Percentiles rank a stretch among this genome's conserved stretches.
These are phyloP conservation scores for Itoplectis maculator DNA, from an alignment of 2,888 invertebrate genomes.

Conservation along the genomic window DNA sequence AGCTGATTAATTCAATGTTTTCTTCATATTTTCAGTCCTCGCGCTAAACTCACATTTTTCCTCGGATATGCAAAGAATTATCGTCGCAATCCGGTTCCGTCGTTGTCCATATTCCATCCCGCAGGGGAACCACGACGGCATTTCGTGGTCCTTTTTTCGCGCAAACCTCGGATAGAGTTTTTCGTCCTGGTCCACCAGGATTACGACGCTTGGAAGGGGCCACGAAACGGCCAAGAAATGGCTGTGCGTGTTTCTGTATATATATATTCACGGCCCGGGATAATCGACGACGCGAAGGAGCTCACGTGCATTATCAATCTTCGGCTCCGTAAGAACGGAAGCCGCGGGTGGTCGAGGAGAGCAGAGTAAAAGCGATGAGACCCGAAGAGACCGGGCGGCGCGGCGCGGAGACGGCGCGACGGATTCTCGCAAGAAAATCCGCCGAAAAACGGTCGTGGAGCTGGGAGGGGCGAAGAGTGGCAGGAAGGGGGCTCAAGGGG, in stretches of 20 bases:
- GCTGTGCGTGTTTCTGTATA: neutral
- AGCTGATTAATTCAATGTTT: too few species aligned
- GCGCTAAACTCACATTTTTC: neutral
- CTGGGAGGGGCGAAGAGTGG: neutral
- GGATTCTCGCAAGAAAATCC: constrained; percentile 60
- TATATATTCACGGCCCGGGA: constrained; percentile 36
- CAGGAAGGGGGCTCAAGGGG: too few species aligned
- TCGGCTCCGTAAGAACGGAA: constrained; percentile 61
- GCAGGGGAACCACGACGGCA: constrained; percentile 19
- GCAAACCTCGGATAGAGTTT: constrained; percentile 26
- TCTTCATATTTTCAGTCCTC: too few species aligned
- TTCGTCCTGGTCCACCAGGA: constrained; percentile 16
- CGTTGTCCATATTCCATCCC: constrained; percentile 1
- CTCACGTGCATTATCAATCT: constrained; percentile 63
- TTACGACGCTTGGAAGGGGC: constrained; percentile 22
- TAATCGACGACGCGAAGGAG: constrained; percentile 63
- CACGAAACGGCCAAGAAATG: constrained; percentile 15
- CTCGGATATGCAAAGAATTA: too few species aligned
- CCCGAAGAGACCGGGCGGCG: constrained; percentile 37
- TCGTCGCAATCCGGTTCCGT: constrained; percentile 21
- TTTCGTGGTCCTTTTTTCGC: constrained; percentile 17
- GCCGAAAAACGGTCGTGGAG: constrained; percentile 49
- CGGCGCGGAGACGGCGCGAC: constrained; percentile 11
- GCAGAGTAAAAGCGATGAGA: constrained; percentile 37
- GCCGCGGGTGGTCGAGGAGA: constrained; percentile 59